A percentile compares a stretch with the other conserved stretches of the same genome.
phyloP scores from a whole-genome alignment of 1,140 invertebrate species.

The Medauroidea extradentata region DNA sequence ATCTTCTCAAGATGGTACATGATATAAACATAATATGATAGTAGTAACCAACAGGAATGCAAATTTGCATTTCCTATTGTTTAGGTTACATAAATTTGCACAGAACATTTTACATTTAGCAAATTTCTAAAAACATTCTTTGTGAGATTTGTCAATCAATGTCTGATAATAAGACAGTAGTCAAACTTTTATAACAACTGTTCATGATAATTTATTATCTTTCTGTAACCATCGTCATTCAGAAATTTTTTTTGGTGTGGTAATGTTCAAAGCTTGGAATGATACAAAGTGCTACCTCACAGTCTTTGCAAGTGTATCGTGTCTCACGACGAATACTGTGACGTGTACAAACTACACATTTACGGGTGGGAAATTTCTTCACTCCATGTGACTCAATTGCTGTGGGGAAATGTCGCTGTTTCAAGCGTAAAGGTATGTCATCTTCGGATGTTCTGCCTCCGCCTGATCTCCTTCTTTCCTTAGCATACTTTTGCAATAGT shows the following conservation, averaged over 20 bases:
- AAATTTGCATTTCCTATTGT: too few relatives aligned
- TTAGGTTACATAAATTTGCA: too few relatives aligned
- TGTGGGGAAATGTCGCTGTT: background rate
- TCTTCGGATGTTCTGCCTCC: background rate
- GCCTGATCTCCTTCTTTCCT: background rate
- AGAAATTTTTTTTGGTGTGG: slow-evolving; percentile 18
- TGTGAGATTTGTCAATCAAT: too few relatives aligned
- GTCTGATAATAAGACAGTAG: too few relatives aligned
- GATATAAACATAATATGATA: too few relatives aligned
- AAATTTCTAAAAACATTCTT: too few relatives aligned
- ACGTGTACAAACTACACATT: slow-evolving; percentile 13
- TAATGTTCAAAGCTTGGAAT: slow-evolving; percentile 21
- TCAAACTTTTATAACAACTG: too few relatives aligned
- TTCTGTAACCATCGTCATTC: too few relatives aligned
- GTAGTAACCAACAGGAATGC: too few relatives aligned
- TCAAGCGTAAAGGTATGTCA: background rate
- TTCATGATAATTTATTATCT: too few relatives aligned
- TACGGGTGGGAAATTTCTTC: slow-evolving; percentile 10
- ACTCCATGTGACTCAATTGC: background rate
- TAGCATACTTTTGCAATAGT: background rate
- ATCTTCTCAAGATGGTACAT: too few relatives aligned
- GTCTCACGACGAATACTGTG: slow-evolving; percentile 12
- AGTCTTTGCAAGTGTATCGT: slow-evolving; percentile 15
- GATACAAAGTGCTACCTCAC: slow-evolving; percentile 21
- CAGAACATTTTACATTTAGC: too few relatives aligned